These are phyloP conservation scores for Babyrousa celebensis DNA, from an alignment of 2,797 vertebrate species.

Conservation along the genomic window DNA sequence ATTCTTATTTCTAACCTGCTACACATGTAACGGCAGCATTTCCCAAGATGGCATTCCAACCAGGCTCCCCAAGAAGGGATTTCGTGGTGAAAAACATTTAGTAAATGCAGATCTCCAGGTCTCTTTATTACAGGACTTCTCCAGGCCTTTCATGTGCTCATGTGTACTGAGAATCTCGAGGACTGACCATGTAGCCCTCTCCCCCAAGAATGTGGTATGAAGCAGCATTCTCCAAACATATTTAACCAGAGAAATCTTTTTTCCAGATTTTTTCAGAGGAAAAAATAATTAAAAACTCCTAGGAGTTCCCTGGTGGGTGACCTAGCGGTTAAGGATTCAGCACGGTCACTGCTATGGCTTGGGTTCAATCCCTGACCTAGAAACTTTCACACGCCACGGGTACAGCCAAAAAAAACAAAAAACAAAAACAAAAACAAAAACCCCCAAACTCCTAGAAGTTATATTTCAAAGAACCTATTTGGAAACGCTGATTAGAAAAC, in stretches of 20 bases:
- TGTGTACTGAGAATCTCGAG: neutral
- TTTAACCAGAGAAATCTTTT: slow-evolving; percentile 66
- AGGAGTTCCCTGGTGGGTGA: neutral
- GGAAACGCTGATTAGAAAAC: slow-evolving; percentile 72
- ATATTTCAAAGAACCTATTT: slow-evolving; percentile 61
- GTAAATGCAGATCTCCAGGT: neutral
- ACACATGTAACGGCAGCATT: slow-evolving; percentile 38
- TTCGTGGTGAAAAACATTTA: slow-evolving; percentile 5
- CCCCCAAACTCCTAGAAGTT: slow-evolving; percentile 56
- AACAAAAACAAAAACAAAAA: too few species aligned
- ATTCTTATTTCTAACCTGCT: slow-evolving; percentile 41
- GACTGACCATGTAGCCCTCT: neutral
- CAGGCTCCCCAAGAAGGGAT: slow-evolving; percentile 48
- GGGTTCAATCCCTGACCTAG: too few species aligned
- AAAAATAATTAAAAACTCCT: slow-evolving; percentile 62
- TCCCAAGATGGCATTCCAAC: slow-evolving; percentile 21
- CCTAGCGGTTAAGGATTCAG: too few species aligned
- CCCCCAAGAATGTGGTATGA: slow-evolving; percentile 51
- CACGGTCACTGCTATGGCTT: too few species aligned
- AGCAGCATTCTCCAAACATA: slow-evolving; percentile 54
- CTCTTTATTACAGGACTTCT: slow-evolving; percentile 46
- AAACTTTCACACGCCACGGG: too few species aligned
- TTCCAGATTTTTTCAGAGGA: slow-evolving; percentile 21
- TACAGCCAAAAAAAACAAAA: too few species aligned
- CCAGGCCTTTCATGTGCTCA: neutral